phyloP scores from a whole-genome alignment of 1,140 invertebrate species.

The Drosophila parabipectinata region DNA sequence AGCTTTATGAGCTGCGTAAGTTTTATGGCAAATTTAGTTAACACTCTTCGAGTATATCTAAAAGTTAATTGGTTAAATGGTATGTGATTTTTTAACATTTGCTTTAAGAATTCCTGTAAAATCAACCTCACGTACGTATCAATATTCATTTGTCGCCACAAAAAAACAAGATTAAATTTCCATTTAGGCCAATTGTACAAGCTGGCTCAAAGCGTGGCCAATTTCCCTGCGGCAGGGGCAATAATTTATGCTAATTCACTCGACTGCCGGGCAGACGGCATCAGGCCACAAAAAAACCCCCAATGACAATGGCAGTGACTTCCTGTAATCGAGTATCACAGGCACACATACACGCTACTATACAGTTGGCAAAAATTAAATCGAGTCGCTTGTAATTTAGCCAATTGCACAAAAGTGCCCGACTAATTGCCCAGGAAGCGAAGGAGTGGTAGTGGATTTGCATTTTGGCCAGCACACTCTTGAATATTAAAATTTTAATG shows the following conservation, averaged over 20 bases:
- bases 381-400: constrained; percentile 58
- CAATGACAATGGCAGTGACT: constrained; percentile 50
- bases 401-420: constrained; percentile 67
- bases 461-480: constrained; percentile 44
- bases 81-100: not conserved
- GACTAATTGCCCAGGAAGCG: constrained; percentile 68
- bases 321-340: constrained; percentile 33
- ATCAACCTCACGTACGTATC: not conserved
- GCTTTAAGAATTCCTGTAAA: not conserved
- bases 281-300: constrained; percentile 13
- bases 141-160: constrained; percentile 1
- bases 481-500: constrained; percentile 26
- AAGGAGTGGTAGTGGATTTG: constrained; percentile 36
- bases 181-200: constrained; percentile 20
- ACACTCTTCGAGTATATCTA: not conserved
- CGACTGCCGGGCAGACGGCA: constrained; percentile 26
- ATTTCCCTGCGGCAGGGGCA: constrained; percentile 12
- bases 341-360: constrained; percentile 7
- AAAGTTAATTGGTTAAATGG: not conserved
- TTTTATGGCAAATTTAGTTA: constrained; percentile 1
- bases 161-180: constrained; percentile 32
- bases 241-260: constrained; percentile 66
- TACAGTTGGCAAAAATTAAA: constrained; percentile 47
- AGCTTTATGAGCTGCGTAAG: not conserved
- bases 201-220: constrained; percentile 5